These are phyloP conservation scores for Pantelozetes paolii DNA, from an alignment of 2,888 invertebrate genomes.

Conservation along the genomic window DNA sequence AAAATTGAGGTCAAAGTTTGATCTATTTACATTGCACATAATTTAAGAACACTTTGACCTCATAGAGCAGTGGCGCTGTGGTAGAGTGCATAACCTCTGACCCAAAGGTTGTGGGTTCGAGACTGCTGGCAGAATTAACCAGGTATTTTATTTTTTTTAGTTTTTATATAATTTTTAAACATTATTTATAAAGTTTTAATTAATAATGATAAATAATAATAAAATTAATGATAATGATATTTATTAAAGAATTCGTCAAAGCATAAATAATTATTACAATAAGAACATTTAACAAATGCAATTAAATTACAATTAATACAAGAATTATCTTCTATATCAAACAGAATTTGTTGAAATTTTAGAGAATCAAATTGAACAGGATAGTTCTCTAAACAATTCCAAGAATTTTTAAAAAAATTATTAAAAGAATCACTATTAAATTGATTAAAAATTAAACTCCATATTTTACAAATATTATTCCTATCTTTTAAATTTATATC, in stretches of 20 bases:
- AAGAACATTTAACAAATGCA: neutral
- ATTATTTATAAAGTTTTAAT: no score
- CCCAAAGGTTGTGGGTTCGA: no score
- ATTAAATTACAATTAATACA: neutral
- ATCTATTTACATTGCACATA: no score
- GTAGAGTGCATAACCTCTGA: no score
- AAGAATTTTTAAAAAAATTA: neutral
- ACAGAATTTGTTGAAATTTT: neutral
- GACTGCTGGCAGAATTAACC: no score
- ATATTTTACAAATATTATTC: neutral
- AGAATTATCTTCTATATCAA: neutral
- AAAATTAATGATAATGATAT: neutral
- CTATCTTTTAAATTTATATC: neutral
- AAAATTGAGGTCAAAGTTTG: no score
- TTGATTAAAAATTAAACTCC: neutral
- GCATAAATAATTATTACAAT: neutral
- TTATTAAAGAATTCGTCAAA: neutral
- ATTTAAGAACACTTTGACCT: no score
- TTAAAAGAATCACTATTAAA: neutral
- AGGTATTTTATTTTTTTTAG: no score
- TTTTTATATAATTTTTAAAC: no score
- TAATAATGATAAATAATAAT: no score
- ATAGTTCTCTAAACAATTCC: neutral
- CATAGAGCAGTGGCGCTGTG: no score
- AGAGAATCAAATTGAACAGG: neutral